Percentiles rank a stretch among this genome's conserved stretches.
Conservation (phyloP, 2,113 vertebrate species). For the Osmerus eperlanus region DNA sequence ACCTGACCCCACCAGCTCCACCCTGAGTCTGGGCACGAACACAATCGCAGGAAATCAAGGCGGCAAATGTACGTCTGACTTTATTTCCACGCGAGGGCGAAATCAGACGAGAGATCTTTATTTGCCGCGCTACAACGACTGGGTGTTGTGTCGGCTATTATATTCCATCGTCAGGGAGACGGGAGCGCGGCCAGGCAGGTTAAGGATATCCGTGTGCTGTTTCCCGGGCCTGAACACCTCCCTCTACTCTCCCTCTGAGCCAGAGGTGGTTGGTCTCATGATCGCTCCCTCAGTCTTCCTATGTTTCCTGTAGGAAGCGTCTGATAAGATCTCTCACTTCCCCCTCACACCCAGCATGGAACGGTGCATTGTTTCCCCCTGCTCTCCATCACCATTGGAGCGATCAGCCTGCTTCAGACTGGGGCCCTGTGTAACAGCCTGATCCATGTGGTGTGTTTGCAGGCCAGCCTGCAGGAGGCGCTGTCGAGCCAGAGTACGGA, state of each 20-base stretch:
- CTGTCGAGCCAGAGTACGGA: slow-evolving; percentile 58
- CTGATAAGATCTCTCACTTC: slow-evolving; percentile 16
- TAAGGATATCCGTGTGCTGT: slow-evolving; percentile 29
- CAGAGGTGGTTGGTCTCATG: background rate
- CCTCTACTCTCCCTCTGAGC: slow-evolving; percentile 7
- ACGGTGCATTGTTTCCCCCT: background rate
- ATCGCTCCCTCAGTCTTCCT: background rate
- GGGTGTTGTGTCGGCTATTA: slow-evolving; percentile 32
- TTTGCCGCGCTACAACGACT: slow-evolving; percentile 10
- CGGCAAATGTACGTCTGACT: slow-evolving; percentile 30
- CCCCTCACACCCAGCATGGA: background rate
- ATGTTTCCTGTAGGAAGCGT: background rate
- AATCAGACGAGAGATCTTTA: slow-evolving; percentile 27
- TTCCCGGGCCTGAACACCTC: no score
- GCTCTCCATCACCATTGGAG: background rate
- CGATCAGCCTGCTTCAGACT: background rate
- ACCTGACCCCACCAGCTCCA: no score
- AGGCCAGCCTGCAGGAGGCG: slow-evolving; percentile 73
- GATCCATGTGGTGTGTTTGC: slow-evolving; percentile 15
- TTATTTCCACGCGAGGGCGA: slow-evolving; percentile 8
- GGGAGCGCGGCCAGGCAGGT: slow-evolving; percentile 14
- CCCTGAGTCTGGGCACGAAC: background rate
- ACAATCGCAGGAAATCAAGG: slow-evolving; percentile 48
- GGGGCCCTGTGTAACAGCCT: background rate
- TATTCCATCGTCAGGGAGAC: slow-evolving; percentile 13